Evolutionary conservation across 2,113 vertebrate species (phyloP), one percentile per base, ranked within the genome.

Genomic region (Odontesthes bonariensis): DNA sequence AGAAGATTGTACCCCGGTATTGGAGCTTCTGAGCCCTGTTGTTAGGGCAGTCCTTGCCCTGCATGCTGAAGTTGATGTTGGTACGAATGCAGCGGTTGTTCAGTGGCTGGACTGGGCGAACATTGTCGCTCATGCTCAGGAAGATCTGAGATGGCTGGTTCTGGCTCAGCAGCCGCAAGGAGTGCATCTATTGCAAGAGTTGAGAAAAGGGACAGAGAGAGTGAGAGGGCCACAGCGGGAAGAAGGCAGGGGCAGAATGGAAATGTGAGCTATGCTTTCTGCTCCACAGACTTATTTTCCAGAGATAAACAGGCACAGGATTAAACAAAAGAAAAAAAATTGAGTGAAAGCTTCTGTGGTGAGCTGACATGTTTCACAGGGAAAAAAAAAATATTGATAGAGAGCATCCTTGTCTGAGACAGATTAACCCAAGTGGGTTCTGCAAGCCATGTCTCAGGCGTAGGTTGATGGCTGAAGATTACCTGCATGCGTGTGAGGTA

Each of bases 401-500:
- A 69, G 46, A 77, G 58, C 55, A 35, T 49, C 52, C 27, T 53
- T 1, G 9, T 54, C 22, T 73, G 54, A 63, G 56, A 63, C 73
- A 35, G 20, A 32, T 11, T 16, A 32, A 40, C 60, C 51, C 58
- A 19, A 0, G 52, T 56, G 77, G 10, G 13, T 53, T 42, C 5
- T 38, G 4, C 22, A 66, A 51, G n/a, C 47, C 32, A 6, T 20
- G 27, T 38, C 27, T 27, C 27, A 27, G 27, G 27, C 3, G 3
- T 27, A 3, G 19, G 0, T 17, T 17, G 33, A 10, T 1, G 31
- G 22, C 14, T 27, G 33, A 61, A 13, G 61, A 86, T 95, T 93
- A 99, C 98, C 98, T 99, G 98, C 98, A 99, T 98, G 87, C 97
- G 96, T 59, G 98, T 99, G 87, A 99, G 96, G 77, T 99, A 99